Evolutionary conservation across 2,113 vertebrate species (phyloP), one percentile per base, ranked within the genome.

Genomic region (Xiphorhynchus elegans): DNA sequence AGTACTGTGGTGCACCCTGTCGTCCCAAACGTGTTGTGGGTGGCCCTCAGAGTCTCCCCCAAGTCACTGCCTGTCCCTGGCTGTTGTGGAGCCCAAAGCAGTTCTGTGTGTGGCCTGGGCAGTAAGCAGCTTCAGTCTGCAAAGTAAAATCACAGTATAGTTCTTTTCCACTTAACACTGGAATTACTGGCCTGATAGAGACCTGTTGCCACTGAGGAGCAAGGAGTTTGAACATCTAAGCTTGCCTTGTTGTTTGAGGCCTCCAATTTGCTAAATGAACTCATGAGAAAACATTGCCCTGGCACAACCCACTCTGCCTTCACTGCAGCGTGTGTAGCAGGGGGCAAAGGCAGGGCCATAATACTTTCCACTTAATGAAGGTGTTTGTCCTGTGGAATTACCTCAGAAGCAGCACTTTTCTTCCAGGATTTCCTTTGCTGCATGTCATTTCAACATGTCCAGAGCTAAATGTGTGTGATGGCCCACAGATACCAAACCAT

Each of bases 101-200:
- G 16, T 44, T 92, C 58, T 50, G 37, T 62, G 75, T 56, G 88
- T 88, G 94, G 85, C 89, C 92, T 64, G 42, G 52, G 9, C 4
- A 4, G 83, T 46, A 70, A 55, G 37, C 1, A 17, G 55, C 67
- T 86, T 67, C 6, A 12, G 23, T 19, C 79, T 90, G 55, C 79
- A 63, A 73, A 87, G 42, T 35, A 55, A 86, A 80, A 66, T 53
- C 42, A 66, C 35, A 4, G 23, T 47, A 2, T 5, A 52, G 37
- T 88, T 74, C 7, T 77, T 93, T 88, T 74, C 47, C 59, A 17
- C 67, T 73, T 63, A 76, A 46, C 2, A 0, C 64, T 90, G 68
- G 42, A 39, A 63, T 80, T 86, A 12, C 42, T 90, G 79, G 17
- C 39, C 56, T 59, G 75, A 15, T 7, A 31, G 78, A 23, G 85